These are phyloP conservation scores for Scrobipalpa costella DNA, from an alignment of 2,888 invertebrate genomes.

Conservation along the genomic window DNA sequence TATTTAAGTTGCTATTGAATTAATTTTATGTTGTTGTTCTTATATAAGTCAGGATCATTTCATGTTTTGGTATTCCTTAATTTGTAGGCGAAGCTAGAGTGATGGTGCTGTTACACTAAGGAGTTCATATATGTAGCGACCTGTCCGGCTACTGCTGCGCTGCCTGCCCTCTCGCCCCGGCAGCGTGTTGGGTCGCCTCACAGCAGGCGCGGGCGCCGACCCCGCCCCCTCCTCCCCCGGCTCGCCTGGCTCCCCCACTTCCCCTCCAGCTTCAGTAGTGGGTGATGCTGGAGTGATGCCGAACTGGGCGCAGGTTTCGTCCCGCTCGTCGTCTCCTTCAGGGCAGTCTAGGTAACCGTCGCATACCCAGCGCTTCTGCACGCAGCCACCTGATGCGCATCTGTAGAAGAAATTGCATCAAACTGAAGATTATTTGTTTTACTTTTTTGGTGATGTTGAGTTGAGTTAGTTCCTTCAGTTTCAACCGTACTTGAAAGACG, in stretches of 20 bases:
- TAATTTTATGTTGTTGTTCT: not conserved
- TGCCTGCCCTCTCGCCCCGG: not conserved
- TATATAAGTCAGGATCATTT: too few species aligned
- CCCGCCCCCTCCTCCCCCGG: conserved; percentile 66
- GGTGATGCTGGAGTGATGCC: conserved; percentile 30
- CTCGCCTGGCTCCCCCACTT: conserved; percentile 39
- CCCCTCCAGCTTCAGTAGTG: conserved; percentile 24
- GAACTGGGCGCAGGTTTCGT: conserved; percentile 42
- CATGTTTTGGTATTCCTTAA: too few species aligned
- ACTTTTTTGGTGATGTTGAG: too few species aligned
- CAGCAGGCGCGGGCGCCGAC: conserved; percentile 65
- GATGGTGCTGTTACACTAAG: not conserved
- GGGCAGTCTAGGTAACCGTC: conserved; percentile 76
- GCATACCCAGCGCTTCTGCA: conserved; percentile 69
- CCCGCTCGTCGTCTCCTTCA: conserved; percentile 64
- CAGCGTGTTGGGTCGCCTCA: conserved; percentile 55
- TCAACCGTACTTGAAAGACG: too few species aligned
- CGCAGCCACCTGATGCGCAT: conserved; percentile 65
- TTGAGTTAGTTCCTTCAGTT: too few species aligned
- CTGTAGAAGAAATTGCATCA: conserved; percentile 44
- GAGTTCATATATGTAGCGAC: not conserved
- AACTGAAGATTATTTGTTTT: too few species aligned
- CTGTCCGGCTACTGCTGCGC: conserved; percentile 62
- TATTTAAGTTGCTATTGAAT: too few species aligned
- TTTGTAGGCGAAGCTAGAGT: too few species aligned